Conservation (phyloP, 1,140 invertebrate genomes). For the Pantala flavescens region DNA sequence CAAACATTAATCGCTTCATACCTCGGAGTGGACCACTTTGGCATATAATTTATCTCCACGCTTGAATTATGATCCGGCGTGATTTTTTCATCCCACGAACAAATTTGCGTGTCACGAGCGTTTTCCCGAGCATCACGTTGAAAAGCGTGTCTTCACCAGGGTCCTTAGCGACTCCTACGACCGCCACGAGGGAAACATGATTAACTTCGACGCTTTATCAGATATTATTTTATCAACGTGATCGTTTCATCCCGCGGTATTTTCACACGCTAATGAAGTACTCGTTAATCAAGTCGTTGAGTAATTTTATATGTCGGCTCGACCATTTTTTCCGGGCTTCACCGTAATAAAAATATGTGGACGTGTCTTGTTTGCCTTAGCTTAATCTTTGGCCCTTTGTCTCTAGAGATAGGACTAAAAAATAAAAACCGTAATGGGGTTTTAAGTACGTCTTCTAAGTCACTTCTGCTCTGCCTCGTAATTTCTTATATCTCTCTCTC, state of each 20-base stretch:
- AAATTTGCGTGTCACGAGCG: conserved; percentile 3
- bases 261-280: conserved; percentile 6
- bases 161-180: not conserved
- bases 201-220: not conserved
- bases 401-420: not conserved
- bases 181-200: not conserved
- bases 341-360: too few relatives aligned
- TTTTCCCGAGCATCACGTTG: not conserved
- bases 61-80: not conserved
- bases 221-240: not conserved
- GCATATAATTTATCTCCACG: conserved; percentile 2
- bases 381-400: too few relatives aligned
- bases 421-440: not conserved
- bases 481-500: not conserved
- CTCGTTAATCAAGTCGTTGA: not conserved
- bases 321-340: not conserved
- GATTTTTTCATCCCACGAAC: conserved; percentile 5
- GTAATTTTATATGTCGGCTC: not conserved
- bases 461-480: not conserved
- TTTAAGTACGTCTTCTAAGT: not conserved
- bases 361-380: too few relatives aligned
- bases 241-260: not conserved
- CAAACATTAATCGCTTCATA: conserved; percentile 10
- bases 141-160: conserved; percentile 4
- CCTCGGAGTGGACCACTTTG: not conserved